Percentiles rank a stretch among this genome's conserved stretches.
phyloP scores from a whole-genome alignment of 2,888 invertebrate species.

The Sinelater perroti region DNA sequence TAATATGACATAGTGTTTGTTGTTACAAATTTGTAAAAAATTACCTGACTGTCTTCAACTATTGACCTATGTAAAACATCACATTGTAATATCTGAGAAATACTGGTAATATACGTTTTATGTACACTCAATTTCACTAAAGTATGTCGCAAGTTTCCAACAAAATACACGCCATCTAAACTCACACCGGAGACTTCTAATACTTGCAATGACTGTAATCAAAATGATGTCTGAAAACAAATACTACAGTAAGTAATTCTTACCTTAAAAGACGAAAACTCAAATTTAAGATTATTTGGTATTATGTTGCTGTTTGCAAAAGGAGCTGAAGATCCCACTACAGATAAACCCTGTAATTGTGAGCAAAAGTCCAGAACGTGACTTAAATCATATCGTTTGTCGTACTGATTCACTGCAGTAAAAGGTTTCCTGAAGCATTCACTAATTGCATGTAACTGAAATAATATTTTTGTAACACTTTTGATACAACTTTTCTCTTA shows the following conservation, averaged over 20 bases:
- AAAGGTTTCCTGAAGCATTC: constrained; percentile 87
- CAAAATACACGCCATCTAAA: constrained; percentile 71
- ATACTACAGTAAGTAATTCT: too few relatives aligned
- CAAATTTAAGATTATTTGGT: constrained; percentile 81
- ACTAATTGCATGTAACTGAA: constrained; percentile 88
- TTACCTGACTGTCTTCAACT: constrained; percentile 57
- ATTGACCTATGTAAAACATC: constrained; percentile 80
- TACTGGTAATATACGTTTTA: constrained; percentile 71
- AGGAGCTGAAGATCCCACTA: constrained; percentile 72
- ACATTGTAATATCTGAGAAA: constrained; percentile 84
- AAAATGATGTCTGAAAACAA: neutral
- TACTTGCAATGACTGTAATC: constrained; percentile 65
- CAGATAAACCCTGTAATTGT: constrained; percentile 73
- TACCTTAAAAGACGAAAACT: constrained; percentile 83
- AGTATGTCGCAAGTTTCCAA: constrained; percentile 69
- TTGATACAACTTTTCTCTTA: too few relatives aligned
- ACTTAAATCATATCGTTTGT: constrained; percentile 87
- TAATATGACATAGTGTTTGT: constrained; percentile 27
- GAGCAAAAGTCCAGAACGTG: constrained; percentile 90
- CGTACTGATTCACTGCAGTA: constrained; percentile 79
- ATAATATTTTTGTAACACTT: constrained; percentile 44
- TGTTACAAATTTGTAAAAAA: neutral
- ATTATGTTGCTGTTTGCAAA: constrained; percentile 86
- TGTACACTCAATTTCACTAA: constrained; percentile 71
- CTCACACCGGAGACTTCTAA: constrained; percentile 76